Evolutionary conservation across 1,140 invertebrate genomes (phyloP).

Genomic region (Drosophila pseudoananassae): DNA sequence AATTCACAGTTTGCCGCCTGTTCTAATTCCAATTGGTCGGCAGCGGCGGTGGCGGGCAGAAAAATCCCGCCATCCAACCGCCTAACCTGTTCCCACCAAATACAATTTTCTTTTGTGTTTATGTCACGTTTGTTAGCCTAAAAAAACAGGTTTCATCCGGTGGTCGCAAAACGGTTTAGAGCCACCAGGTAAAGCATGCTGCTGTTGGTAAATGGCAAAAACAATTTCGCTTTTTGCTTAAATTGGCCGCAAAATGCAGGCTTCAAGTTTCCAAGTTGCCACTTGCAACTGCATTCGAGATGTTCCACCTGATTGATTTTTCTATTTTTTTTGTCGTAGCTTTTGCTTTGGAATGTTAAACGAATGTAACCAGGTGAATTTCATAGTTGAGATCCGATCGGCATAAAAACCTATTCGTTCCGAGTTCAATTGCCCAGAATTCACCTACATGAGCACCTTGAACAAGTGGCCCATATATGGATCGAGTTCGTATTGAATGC

Average conservation of each 20-base stretch:
- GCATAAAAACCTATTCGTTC: not conserved
- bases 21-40: slow-evolving; percentile 70
- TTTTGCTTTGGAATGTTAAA: slow-evolving; percentile 14
- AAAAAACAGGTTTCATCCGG: slow-evolving; percentile 63
- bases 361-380: slow-evolving; percentile 21
- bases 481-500: not conserved
- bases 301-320: slow-evolving; percentile 60
- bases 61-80: slow-evolving; percentile 12
- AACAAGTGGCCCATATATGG: slow-evolving; percentile 42
- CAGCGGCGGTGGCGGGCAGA: slow-evolving; percentile 3
- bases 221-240: slow-evolving; percentile 70
- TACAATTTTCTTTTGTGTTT: slow-evolving; percentile 71
- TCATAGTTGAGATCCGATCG: slow-evolving; percentile 16
- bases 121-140: slow-evolving; percentile 70
- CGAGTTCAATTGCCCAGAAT: slow-evolving; percentile 26
- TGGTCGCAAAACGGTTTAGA: slow-evolving; percentile 22
- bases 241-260: slow-evolving; percentile 51
- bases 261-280: slow-evolving; percentile 24
- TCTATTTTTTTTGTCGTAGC: not conserved
- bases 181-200: not conserved
- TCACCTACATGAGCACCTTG: slow-evolving; percentile 44
- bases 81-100: slow-evolving; percentile 70
- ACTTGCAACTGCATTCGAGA: slow-evolving; percentile 13
- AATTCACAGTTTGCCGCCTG: slow-evolving; percentile 66
- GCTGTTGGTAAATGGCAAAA: slow-evolving; percentile 48